A percentile compares a stretch with the other conserved stretches of the same genome.
Evolutionary conservation across 2,888 invertebrate genomes (phyloP).

Genomic region (Ophion ellenae): DNA sequence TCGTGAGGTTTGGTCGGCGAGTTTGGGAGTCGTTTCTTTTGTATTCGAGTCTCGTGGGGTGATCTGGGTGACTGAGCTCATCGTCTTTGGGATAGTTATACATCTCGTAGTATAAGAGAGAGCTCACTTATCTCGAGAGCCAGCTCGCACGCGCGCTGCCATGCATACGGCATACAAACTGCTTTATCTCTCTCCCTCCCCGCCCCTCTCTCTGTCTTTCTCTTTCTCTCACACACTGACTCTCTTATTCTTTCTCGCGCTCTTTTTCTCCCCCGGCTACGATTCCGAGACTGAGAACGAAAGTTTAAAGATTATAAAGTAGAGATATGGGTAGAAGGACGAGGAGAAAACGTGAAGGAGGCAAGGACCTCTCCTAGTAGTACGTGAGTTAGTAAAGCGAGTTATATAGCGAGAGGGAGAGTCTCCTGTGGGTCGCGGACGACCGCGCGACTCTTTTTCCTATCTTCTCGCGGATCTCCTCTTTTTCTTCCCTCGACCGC

Average conservation of each 20-base stretch:
- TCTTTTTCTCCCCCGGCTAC: slow-evolving; percentile 30
- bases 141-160: slow-evolving; percentile 58
- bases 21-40: slow-evolving; percentile 5
- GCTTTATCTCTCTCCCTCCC: slow-evolving; percentile 31
- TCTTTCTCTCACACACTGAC: not conserved
- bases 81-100: slow-evolving; percentile 45
- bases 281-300: slow-evolving; percentile 60
- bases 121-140: slow-evolving; percentile 61
- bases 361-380: slow-evolving; percentile 50
- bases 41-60: slow-evolving; percentile 26
- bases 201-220: slow-evolving; percentile 2
- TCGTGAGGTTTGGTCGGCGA: not conserved
- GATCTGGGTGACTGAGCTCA: slow-evolving; percentile 51
- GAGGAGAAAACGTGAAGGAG: slow-evolving; percentile 37
- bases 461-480: slow-evolving; percentile 59
- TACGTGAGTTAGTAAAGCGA: slow-evolving; percentile 48
- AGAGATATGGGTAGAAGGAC: slow-evolving; percentile 50
- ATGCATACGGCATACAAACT: slow-evolving; percentile 50
- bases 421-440: slow-evolving; percentile 57
- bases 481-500: slow-evolving; percentile 29
- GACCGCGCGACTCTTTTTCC: slow-evolving; percentile 61
- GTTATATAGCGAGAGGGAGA: slow-evolving; percentile 48
- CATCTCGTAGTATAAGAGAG: slow-evolving; percentile 54
- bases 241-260: slow-evolving; percentile 16
- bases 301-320: slow-evolving; percentile 63